Percentiles rank a stretch among this genome's conserved stretches.
These are phyloP conservation scores for Drosophila mayri DNA, from an alignment of 1,140 invertebrate species.

Conservation along the genomic window DNA sequence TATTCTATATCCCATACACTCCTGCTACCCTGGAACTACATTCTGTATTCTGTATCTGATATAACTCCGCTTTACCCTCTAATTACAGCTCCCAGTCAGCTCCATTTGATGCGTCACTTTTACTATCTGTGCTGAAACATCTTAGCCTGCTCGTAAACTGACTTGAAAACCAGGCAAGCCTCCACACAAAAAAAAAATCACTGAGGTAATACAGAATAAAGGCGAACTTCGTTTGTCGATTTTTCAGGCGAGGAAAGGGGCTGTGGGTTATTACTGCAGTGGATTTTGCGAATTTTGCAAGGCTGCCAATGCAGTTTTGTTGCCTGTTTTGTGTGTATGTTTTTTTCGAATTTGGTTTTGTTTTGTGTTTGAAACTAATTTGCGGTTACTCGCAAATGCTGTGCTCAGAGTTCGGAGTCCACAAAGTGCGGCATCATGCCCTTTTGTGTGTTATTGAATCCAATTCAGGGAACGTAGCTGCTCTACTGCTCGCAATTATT, in stretches of 20 bases:
- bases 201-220: slow-evolving; percentile 45
- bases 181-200: slow-evolving; percentile 18
- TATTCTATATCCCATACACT: neutral
- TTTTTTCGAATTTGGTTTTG: slow-evolving; percentile 37
- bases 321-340: slow-evolving; percentile 36
- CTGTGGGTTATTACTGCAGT: slow-evolving; percentile 60
- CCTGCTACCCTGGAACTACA: slow-evolving; percentile 1
- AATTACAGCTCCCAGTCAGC: slow-evolving; percentile 22
- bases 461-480: slow-evolving; percentile 23
- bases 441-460: slow-evolving; percentile 76
- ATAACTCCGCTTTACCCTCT: slow-evolving; percentile 15
- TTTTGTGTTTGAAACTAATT: slow-evolving; percentile 80
- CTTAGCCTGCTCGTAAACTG: slow-evolving; percentile 23
- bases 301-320: slow-evolving; percentile 65
- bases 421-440: slow-evolving; percentile 78
- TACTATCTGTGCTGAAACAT: slow-evolving; percentile 71
- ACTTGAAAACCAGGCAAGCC: slow-evolving; percentile 5
- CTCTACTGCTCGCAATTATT: slow-evolving; percentile 57
- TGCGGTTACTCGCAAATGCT: slow-evolving; percentile 70
- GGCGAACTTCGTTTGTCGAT: slow-evolving; percentile 65
- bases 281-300: slow-evolving; percentile 71
- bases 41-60: slow-evolving; percentile 2
- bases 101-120: slow-evolving; percentile 78
- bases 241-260: slow-evolving; percentile 53
- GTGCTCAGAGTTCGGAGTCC: slow-evolving; percentile 32